Base-by-base conservation (phyloP, 2,113 vertebrate species). In the Stegostoma tigrinum region DNA sequence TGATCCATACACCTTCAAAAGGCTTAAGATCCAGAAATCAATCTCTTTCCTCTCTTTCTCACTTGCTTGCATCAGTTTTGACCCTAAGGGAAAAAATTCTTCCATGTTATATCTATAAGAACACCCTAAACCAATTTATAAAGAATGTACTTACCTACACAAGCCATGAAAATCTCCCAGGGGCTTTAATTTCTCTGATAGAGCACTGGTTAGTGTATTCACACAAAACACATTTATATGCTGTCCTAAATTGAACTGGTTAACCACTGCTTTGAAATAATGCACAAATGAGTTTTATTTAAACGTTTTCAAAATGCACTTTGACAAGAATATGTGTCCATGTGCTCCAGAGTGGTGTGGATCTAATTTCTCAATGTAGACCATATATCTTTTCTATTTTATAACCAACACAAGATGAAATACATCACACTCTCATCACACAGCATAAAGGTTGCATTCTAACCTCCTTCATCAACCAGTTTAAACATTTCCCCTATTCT, bases 21-120 rank as follows among this genome's bases (percentile, higher is more conserved):
- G 23, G 27, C 34, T 72, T 52, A 34, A 95, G 42, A 95, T 48
- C 94, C 7, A n/a, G 38, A 95, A 95, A 72, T 95, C 61, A 93
- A 93, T 93, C 61, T 90, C 27, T 52, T 61, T 30, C 27, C 52
- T 90, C 52, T 55, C 45, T 24, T 55, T 64, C 55, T 91, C 30
- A 64, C 87, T 90, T 90, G 87, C 87, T 15, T 94, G 66, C n/a
- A 94, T 95, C 94, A 95, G 67, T 42, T 95, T 95, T 72, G 67
- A 95, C 68, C 70, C 94, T 45, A 68, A 95, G 23, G 68, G 67
- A 38, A 75, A 72, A 4, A 95, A 52, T 72, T 66, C 42, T 48
- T 72, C 68, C 38, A 21, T 38, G 30, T 38, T 93, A 66, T 66
- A 93, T n/a, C 6, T 93, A 66, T 23, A 66, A 67, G 61, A 67